Conservation (phyloP, 2,113 vertebrate genomes). For the Sphaerodactylus townsendi region DNA sequence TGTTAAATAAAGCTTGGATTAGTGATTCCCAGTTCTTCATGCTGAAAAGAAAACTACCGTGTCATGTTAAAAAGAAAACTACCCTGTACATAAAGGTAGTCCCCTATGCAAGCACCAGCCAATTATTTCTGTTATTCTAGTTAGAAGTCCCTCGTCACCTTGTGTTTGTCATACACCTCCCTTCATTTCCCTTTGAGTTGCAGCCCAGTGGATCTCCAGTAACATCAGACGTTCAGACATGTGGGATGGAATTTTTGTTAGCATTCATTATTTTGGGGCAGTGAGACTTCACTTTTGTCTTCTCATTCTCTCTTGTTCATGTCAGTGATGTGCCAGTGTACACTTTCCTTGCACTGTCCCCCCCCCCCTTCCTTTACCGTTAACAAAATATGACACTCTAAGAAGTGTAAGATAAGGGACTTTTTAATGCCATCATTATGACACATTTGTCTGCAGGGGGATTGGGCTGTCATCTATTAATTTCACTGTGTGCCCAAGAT, state of each 20-base stretch:
- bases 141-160: neutral
- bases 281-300: neutral
- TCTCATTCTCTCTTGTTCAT: neutral
- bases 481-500: neutral
- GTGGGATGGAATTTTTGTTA: neutral
- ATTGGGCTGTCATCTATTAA: slow-evolving; percentile 10
- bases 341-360: neutral
- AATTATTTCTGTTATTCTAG: neutral
- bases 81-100: too few relatives aligned
- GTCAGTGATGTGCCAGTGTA: neutral
- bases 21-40: too few relatives aligned
- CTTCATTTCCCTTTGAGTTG: neutral
- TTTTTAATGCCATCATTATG: neutral
- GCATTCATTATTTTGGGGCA: neutral
- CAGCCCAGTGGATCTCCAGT: neutral
- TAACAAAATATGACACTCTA: neutral
- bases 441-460: slow-evolving; percentile 10
- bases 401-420: neutral
- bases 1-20: too few relatives aligned
- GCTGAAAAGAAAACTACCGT: too few relatives aligned
- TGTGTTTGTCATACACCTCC: neutral
- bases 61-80: too few relatives aligned
- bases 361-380: neutral
- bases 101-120: too few relatives aligned
- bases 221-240: too few relatives aligned